phyloP scores from a whole-genome alignment of 1,140 invertebrate species.

The Notospermus geniculatus region DNA sequence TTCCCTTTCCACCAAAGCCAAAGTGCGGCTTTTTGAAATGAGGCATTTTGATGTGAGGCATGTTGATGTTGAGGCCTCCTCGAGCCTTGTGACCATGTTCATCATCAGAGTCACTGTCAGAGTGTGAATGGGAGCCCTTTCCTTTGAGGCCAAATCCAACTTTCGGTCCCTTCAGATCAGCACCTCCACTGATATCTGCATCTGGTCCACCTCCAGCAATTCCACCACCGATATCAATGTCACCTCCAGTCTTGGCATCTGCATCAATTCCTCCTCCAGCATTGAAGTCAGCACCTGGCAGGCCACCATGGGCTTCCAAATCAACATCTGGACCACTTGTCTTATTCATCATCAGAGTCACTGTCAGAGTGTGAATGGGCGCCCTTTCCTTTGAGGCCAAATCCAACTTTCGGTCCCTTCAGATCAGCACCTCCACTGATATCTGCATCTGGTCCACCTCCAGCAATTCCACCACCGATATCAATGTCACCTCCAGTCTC shows the following conservation, averaged over 20 bases:
- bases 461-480: too few relatives aligned
- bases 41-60: conserved; percentile 1
- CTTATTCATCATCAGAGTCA: not conserved
- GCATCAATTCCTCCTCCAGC: not conserved
- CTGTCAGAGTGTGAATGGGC: not conserved
- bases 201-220: too few relatives aligned
- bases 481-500: too few relatives aligned
- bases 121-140: not conserved
- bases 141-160: not conserved
- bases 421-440: too few relatives aligned
- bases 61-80: conserved; percentile 6
- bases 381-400: not conserved
- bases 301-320: too few relatives aligned
- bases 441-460: too few relatives aligned
- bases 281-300: too few relatives aligned
- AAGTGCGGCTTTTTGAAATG: not conserved
- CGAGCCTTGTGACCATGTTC: not conserved
- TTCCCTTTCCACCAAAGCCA: conserved; percentile 2
- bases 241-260: not conserved
- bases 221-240: too few relatives aligned
- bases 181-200: too few relatives aligned
- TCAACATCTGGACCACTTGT: too few relatives aligned
- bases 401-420: not conserved
- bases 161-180: too few relatives aligned
- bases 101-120: not conserved